Percentiles rank a stretch among this genome's conserved stretches.
Evolutionary conservation across 2,888 invertebrate species (phyloP).

Genomic region (Eudasyphora cyanicolor): DNA sequence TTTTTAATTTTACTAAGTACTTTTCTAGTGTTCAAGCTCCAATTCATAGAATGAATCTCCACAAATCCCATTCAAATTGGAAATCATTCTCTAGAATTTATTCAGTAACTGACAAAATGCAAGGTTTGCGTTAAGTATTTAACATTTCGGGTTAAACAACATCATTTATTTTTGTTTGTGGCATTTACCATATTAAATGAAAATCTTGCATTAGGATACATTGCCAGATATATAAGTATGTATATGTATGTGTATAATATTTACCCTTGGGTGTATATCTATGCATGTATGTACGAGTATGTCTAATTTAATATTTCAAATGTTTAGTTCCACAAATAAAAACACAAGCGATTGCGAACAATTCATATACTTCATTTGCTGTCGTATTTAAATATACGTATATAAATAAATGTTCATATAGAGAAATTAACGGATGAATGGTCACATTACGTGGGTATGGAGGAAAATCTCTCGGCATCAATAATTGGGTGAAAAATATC

Average conservation of each 20-base stretch:
- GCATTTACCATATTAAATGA: background rate
- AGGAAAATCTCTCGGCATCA: background rate
- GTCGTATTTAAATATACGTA: background rate
- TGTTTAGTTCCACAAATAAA: constrained; percentile 26
- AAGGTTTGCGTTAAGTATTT: background rate
- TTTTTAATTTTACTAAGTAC: too few species aligned
- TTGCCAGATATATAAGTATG: background rate
- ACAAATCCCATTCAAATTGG: background rate
- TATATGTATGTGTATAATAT: background rate
- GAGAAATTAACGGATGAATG: background rate
- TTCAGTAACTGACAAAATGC: background rate
- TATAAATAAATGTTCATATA: constrained; percentile 32
- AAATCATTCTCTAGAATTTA: background rate
- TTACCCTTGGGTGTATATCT: background rate
- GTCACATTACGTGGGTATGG: background rate
- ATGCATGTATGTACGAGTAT: background rate
- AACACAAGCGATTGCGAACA: constrained; percentile 22
- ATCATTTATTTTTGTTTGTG: background rate
- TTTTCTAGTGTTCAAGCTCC: too few species aligned
- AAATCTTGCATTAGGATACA: too few species aligned
- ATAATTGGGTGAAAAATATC: background rate
- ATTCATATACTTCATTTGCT: constrained; percentile 52
- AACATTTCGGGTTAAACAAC: background rate
- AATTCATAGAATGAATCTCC: background rate
- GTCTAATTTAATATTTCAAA: background rate